phyloP scores from a whole-genome alignment of 2,797 vertebrate species.

The Spondyliosoma cantharus region DNA sequence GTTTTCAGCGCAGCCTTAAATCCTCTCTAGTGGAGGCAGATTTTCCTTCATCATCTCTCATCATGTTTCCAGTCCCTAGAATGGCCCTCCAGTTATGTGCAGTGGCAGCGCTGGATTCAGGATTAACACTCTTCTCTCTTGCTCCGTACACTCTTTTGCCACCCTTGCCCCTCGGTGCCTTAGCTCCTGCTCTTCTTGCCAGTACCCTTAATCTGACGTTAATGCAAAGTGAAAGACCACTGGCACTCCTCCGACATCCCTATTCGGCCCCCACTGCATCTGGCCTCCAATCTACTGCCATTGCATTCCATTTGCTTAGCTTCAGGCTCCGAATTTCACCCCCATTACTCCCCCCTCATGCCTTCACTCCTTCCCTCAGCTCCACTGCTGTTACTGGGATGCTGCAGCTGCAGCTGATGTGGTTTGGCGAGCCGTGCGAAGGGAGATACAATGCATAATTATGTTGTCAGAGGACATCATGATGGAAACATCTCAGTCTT shows the following conservation, averaged over 20 bases:
- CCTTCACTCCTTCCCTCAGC: constrained; percentile 19
- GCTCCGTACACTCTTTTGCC: constrained; percentile 53
- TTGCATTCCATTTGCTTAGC: constrained; percentile 75
- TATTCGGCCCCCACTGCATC: constrained; percentile 54
- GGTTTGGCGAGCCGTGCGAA: constrained; percentile 73
- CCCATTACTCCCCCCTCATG: background rate
- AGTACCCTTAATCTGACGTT: constrained; percentile 75
- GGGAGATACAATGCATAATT: constrained; percentile 81
- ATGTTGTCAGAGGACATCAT: constrained; percentile 79
- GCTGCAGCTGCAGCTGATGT: constrained; percentile 71
- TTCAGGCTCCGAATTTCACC: constrained; percentile 59
- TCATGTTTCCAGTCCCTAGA: constrained; percentile 44
- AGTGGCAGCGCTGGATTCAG: constrained; percentile 54
- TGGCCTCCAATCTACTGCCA: constrained; percentile 68
- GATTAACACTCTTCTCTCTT: constrained; percentile 65
- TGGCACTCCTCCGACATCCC: constrained; percentile 74
- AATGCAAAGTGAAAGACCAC: constrained; percentile 81
- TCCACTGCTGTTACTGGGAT: constrained; percentile 43
- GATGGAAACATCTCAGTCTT: constrained; percentile 70
- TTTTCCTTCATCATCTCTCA: constrained; percentile 43
- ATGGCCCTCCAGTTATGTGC: constrained; percentile 38
- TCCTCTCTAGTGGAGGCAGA: constrained; percentile 15
- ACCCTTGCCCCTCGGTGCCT: constrained; percentile 64
- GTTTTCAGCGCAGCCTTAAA: constrained; percentile 4
- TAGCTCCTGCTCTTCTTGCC: constrained; percentile 59